A percentile compares a stretch with the other conserved stretches of the same genome.
Conservation (phyloP, 2,888 invertebrate genomes). For the Agriopis leucophaearia region DNA sequence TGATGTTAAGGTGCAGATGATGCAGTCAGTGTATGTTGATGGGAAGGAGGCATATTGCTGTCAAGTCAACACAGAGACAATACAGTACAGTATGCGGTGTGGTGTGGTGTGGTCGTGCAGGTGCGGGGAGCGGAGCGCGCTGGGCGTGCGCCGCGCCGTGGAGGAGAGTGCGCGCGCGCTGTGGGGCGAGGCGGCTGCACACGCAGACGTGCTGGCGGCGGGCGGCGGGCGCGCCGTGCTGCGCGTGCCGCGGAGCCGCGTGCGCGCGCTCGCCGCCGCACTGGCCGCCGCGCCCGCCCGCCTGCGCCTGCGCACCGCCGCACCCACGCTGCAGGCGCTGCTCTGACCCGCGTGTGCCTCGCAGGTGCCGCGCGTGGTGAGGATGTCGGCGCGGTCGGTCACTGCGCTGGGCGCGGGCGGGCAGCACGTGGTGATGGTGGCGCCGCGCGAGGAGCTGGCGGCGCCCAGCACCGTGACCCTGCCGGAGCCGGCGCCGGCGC, state of each 20-base stretch:
- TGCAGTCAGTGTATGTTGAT: too few species aligned
- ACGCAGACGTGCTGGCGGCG: constrained; percentile 54
- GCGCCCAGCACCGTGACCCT: constrained; percentile 89
- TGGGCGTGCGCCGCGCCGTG: constrained; percentile 39
- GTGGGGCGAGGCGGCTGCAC: constrained; percentile 51
- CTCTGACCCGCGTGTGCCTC: constrained; percentile 8
- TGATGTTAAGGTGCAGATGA: too few species aligned
- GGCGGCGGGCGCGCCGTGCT: constrained; percentile 55
- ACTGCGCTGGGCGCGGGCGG: constrained; percentile 54
- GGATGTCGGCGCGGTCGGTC: constrained; percentile 3
- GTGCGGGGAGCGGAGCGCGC: constrained; percentile 47
- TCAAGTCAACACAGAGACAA: too few species aligned
- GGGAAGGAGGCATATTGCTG: too few species aligned
- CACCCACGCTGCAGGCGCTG: constrained; percentile 35
- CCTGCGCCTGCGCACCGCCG: constrained; percentile 33
- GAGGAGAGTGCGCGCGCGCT: constrained; percentile 43
- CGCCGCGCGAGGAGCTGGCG: constrained; percentile 92
- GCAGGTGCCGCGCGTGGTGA: background rate
- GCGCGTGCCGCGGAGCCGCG: constrained; percentile 26
- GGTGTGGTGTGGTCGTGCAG: constrained; percentile 28
- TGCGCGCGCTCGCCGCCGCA: constrained; percentile 44
- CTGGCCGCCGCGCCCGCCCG: constrained; percentile 40
- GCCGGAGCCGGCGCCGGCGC: constrained; percentile 90
- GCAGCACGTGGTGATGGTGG: constrained; percentile 94
- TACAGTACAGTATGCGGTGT: too few species aligned